Evolutionary conservation across 2,113 vertebrate genomes (phyloP).

Genomic region (Lampris incognitus): DNA sequence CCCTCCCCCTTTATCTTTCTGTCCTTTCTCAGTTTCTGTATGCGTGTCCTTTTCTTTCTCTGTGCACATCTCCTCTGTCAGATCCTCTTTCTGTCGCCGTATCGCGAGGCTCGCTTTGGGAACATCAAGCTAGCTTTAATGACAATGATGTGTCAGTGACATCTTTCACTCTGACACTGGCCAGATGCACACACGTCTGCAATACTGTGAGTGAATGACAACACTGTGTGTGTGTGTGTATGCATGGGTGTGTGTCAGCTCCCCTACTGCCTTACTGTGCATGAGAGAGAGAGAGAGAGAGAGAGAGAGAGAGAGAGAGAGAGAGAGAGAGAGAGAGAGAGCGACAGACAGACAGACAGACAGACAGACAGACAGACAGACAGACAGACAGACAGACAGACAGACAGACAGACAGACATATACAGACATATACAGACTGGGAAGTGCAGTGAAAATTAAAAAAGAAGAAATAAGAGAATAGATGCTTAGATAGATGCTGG

Average conservation of each 20-base stretch:
- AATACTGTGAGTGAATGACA: constrained; percentile 42
- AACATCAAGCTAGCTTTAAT: constrained; percentile 52
- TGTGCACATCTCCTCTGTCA: constrained; percentile 1
- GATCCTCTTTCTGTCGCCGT: constrained; percentile 22
- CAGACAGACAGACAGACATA: no score
- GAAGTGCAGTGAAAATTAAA: not conserved
- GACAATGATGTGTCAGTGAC: constrained; percentile 57
- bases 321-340: not conserved
- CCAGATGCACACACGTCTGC: constrained; percentile 61
- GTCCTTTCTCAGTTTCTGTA: not conserved
- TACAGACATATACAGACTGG: not conserved
- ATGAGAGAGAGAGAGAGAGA: not conserved
- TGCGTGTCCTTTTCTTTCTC: not conserved
- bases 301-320: not conserved
- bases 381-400: no score
- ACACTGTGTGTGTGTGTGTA: constrained; percentile 3
- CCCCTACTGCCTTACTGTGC: not conserved
- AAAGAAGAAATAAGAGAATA: not conserved
- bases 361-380: not conserved
- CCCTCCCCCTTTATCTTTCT: constrained; percentile 13
- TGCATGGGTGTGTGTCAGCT: not conserved
- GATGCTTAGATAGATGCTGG: not conserved
- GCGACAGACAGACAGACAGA: no score
- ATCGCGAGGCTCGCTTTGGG: constrained; percentile 38
- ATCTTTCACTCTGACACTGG: constrained; percentile 59